Percentiles rank a stretch among this genome's conserved stretches.
These are phyloP conservation scores for Poeciliopsis retropinna DNA, from an alignment of 2,113 vertebrate species.

Conservation along the genomic window DNA sequence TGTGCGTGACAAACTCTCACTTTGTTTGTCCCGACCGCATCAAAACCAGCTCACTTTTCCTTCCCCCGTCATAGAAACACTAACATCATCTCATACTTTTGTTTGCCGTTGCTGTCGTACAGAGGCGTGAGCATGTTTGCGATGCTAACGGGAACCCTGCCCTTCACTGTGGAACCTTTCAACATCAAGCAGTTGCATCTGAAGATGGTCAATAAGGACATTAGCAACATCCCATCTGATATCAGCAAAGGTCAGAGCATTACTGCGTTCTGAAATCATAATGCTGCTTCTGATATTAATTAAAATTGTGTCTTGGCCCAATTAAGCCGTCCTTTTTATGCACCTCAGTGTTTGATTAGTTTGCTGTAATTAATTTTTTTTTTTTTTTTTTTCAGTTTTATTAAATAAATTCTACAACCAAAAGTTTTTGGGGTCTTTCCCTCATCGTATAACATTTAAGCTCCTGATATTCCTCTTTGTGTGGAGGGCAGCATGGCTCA, in stretches of 20 bases:
- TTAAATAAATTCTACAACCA: no score
- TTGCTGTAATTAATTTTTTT: no score
- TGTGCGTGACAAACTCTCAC: conserved; percentile 74
- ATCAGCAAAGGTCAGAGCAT: conserved; percentile 81
- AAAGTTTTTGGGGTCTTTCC: conserved; percentile 26
- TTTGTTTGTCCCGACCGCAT: background rate
- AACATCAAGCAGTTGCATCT: conserved; percentile 87
- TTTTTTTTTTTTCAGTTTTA: no score
- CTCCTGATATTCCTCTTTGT: conserved; percentile 64
- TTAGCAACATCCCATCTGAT: conserved; percentile 80
- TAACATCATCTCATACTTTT: background rate
- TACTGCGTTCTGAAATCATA: background rate
- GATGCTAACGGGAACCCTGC: conserved; percentile 84
- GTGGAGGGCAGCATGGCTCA: conserved; percentile 26
- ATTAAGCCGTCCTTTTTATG: no score
- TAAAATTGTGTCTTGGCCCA: no score
- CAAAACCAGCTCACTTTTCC: background rate
- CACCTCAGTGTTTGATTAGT: no score
- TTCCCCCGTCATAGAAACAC: background rate
- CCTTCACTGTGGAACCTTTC: conserved; percentile 84
- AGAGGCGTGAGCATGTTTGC: conserved; percentile 87
- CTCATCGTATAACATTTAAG: conserved; percentile 51
- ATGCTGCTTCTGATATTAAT: no score
- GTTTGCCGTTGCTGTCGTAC: conserved; percentile 21
- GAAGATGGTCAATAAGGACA: conserved; percentile 86